Evolutionary conservation across 2,797 vertebrate genomes (phyloP).

Genomic region (Sternotherus odoratus): DNA sequence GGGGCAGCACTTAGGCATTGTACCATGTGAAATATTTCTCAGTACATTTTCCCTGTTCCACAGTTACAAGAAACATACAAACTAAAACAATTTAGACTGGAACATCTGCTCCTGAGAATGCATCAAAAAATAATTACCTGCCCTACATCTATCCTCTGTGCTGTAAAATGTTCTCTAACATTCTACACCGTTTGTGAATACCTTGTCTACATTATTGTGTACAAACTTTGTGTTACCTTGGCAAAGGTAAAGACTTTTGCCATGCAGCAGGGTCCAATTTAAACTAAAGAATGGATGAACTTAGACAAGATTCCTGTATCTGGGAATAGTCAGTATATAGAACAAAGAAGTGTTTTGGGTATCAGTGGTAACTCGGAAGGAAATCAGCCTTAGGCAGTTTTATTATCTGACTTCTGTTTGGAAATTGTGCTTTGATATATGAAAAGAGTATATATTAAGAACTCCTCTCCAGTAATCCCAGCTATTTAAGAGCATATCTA

Average conservation of each 20-base stretch:
- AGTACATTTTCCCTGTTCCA: slow-evolving; percentile 40
- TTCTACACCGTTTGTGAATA: slow-evolving; percentile 10
- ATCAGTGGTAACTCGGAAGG: not conserved
- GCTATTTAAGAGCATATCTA: not conserved
- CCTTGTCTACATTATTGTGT: not conserved
- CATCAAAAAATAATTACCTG: slow-evolving; percentile 76
- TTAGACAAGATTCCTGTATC: slow-evolving; percentile 27
- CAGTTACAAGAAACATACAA: slow-evolving; percentile 45
- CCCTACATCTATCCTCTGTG: slow-evolving; percentile 19
- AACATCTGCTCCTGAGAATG: slow-evolving; percentile 78
- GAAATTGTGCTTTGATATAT: rapidly evolving
- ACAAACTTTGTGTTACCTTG: slow-evolving; percentile 38
- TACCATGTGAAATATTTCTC: slow-evolving; percentile 58
- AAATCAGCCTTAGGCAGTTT: rapidly evolving
- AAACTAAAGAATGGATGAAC: not conserved
- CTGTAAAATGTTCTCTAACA: slow-evolving; percentile 39
- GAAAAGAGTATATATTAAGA: not conserved
- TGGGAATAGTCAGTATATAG: not conserved
- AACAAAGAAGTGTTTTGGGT: not conserved
- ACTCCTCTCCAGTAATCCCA: not conserved
- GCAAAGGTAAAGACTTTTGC: slow-evolving; percentile 38
- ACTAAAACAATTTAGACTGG: slow-evolving; percentile 62
- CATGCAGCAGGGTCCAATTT: slow-evolving; percentile 33
- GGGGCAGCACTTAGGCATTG: not conserved
- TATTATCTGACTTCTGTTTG: not conserved